Base-by-base conservation (phyloP, 2,113 vertebrate genomes). In the Triplophysa rosa region DNA sequence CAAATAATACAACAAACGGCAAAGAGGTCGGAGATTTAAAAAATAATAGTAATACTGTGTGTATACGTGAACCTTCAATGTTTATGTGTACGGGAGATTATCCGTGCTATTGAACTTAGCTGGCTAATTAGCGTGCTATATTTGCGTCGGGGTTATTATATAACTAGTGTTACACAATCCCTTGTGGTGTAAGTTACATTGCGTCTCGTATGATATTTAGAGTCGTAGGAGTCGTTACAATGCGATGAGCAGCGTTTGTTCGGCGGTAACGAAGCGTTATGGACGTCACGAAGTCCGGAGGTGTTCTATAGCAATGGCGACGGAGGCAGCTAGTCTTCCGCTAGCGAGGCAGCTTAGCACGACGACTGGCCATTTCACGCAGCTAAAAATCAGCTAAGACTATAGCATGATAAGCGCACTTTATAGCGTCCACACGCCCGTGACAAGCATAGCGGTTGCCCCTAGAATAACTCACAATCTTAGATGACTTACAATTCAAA, bases 81-180 rank as follows among this genome's bases (percentile, higher is more conserved):
- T 70, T 7, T 65, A 14, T 10, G 5, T 54, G 58, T 56, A 33
- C 13, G 1, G 65, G 61, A 23, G 24, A 54, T 75, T 68, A 75
- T 68, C 49, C 42, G 65, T 69, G 37, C 37, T 40, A 40, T 17
- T 63, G 52, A 67, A 59, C 42, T 52, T 85, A 85, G 78, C 80
- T 19, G 61, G 84, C 84, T 85, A 86, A 79, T 72, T 83, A 78
- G 84, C 84, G 59, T 84, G 83, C 77, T 84, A 82, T 62, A 56
- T 64, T 33, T 66, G 19, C n/a, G 21, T 29, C 66, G 2, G 23
- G 4, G 21, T 65, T 79, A 23, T 52, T 52, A 13, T 23, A 42
- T 29, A 17, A 52, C 47, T 52, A 9, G 17, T 4, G 17, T 54
- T 19, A 49, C 11, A 13, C 26, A 10, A 14, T 14, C 1, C 26